These are phyloP conservation scores for Muscicapa striata DNA, from an alignment of 2,797 vertebrate species.

Conservation along the genomic window DNA sequence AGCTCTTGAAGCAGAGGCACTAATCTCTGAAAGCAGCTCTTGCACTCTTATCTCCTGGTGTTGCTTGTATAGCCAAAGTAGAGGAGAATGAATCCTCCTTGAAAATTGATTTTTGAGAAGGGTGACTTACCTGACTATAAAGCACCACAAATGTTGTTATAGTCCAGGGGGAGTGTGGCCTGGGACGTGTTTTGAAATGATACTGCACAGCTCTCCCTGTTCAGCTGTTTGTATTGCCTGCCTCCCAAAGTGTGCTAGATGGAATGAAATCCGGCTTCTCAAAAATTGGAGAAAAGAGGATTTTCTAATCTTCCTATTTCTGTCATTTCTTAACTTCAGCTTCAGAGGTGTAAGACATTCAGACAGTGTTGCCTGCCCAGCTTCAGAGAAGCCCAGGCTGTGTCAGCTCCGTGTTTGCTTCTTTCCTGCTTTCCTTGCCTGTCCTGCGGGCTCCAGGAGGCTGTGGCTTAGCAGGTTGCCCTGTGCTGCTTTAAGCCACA, in stretches of 20 bases:
- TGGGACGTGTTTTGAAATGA: background rate
- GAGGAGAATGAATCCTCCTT: slow-evolving; percentile 27
- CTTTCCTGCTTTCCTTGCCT: background rate
- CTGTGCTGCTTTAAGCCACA: background rate
- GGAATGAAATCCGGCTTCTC: background rate
- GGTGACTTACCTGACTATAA: background rate
- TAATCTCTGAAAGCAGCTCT: slow-evolving; percentile 38
- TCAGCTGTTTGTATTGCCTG: background rate
- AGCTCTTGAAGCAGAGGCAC: background rate
- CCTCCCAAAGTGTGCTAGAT: background rate
- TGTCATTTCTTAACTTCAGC: background rate
- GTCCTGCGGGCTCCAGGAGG: background rate
- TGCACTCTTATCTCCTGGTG: background rate
- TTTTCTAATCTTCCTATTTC: slow-evolving; percentile 9
- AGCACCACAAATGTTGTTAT: background rate
- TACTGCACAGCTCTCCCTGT: fast-evolving
- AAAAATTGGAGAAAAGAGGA: background rate
- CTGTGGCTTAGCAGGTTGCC: slow-evolving; percentile 6
- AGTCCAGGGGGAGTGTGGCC: background rate
- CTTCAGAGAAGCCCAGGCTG: background rate
- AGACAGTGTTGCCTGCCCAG: background rate
- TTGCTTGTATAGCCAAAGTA: background rate
- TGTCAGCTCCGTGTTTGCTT: fast-evolving
- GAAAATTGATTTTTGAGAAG: slow-evolving; percentile 15
- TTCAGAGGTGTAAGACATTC: background rate